phyloP scores from a whole-genome alignment of 2,113 vertebrate species.

The Oryzias melastigma region DNA sequence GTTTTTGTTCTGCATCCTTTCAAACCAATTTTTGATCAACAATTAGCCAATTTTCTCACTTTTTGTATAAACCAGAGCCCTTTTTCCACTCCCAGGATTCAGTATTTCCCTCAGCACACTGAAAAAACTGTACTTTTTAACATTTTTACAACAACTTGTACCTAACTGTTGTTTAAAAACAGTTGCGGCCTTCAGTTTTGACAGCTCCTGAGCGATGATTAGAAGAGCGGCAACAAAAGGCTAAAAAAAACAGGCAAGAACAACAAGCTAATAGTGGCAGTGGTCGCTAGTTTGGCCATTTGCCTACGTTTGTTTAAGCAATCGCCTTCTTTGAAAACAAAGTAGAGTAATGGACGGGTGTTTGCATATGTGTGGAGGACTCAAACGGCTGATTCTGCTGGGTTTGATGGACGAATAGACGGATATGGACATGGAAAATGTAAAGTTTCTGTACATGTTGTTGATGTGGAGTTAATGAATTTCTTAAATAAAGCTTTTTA shows the following conservation, averaged over 20 bases:
- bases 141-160: no score
- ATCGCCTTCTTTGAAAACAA: constrained; percentile 60
- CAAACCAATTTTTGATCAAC: no score
- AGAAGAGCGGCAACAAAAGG: not conserved
- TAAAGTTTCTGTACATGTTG: not conserved
- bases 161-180: no score
- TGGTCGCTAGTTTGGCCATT: constrained; percentile 50
- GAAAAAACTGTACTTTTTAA: no score
- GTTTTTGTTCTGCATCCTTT: no score
- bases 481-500: not conserved
- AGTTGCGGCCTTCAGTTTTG: not conserved
- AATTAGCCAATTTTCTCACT: no score
- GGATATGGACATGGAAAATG: constrained; percentile 6
- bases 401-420: constrained; percentile 31
- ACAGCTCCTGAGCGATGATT: constrained; percentile 4
- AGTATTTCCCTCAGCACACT: no score
- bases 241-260: not conserved
- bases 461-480: not conserved
- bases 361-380: constrained; percentile 68
- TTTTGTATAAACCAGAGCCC: no score
- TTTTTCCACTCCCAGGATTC: no score
- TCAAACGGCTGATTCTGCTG: constrained; percentile 59
- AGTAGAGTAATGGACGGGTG: constrained; percentile 58
- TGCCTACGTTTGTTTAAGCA: constrained; percentile 69
- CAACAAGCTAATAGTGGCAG: not conserved